Base-by-base conservation (phyloP, 2,113 vertebrate species). In the Ochotona curzoniae region DNA sequence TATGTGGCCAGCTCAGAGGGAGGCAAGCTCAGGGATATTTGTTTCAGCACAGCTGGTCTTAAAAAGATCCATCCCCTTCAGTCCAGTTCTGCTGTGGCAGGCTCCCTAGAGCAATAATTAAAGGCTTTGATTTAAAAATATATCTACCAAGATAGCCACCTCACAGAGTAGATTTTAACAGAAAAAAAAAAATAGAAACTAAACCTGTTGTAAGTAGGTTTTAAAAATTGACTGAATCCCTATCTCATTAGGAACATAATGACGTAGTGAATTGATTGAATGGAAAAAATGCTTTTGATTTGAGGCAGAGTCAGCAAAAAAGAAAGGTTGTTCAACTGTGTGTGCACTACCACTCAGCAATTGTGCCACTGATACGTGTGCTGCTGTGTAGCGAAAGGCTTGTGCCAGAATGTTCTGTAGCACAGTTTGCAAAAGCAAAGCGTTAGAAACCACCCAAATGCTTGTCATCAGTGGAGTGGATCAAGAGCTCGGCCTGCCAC, bases 91-190 rank as follows among this genome's bases (percentile, higher is more conserved):
- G 47, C 38, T 81, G 54, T 67, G 14, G 14, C 67, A 70, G 84
- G 61, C 60, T 73, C 69, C 44, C 32, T 91, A 14, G 1, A n/a
- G 49, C 83, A 73, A 74, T 93, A 83, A 91, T 28, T 83, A 79
- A 74, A 88, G 54, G 74, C 47, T 75, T 12, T 21, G 82, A 66
- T 44, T 44, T 28, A 85, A 49, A 67, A 83, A 66, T 60, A 57
- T 12, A 57, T 9, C 44, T 64, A n/a, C 30, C 75, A 32, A 93
- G 23, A 60, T 18, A 71, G 38, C 44, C 73, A 60, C 67, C 47
- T 82, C 11, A 13, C 30, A 66, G 86, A 60, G 15, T 18, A 54
- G 84, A 75, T 44, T 81, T 95, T 60, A 69, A 57, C 10, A 51
- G 54, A 26, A 61, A 80, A 44, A 44, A 44, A 66, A 83, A 51